Percentiles rank a stretch among this genome's conserved stretches.
phyloP scores from a whole-genome alignment of 2,113 vertebrate genomes.

The Struthio camelus region DNA sequence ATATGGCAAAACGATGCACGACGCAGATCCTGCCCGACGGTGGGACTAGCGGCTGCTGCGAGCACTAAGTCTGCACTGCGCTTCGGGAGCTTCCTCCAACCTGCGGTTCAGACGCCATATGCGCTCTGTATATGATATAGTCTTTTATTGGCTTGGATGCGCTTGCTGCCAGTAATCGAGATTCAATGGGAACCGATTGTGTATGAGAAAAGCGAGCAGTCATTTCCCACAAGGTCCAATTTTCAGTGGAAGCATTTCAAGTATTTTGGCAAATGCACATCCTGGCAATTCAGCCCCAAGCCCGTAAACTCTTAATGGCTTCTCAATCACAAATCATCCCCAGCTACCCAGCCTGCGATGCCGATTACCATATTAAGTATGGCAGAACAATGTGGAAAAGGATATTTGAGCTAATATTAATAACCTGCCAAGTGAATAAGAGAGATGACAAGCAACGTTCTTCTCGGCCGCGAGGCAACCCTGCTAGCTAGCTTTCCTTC shows the following conservation, averaged over 20 bases:
- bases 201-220: constrained; percentile 5
- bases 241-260: constrained; percentile 44
- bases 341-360: neutral
- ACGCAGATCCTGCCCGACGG: too few relatives aligned
- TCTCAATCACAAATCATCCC: constrained; percentile 30
- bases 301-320: constrained; percentile 50
- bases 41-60: neutral
- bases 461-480: neutral
- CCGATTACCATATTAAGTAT: constrained; percentile 24
- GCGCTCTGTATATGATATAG: neutral
- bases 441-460: neutral
- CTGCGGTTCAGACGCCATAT: neutral
- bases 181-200: neutral
- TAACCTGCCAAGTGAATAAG: constrained; percentile 25
- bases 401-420: constrained; percentile 3
- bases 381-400: constrained; percentile 32
- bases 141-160: neutral
- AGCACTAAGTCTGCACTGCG: neutral
- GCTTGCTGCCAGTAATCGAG: neutral
- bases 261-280: constrained; percentile 17
- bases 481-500: neutral
- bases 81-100: neutral
- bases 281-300: neutral
- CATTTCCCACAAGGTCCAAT: constrained; percentile 58
- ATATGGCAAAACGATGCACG: too few relatives aligned